A percentile compares a stretch with the other conserved stretches of the same genome.
Evolutionary conservation across 2,888 invertebrate genomes (phyloP).

Genomic region (Cacoxenus indagator): DNA sequence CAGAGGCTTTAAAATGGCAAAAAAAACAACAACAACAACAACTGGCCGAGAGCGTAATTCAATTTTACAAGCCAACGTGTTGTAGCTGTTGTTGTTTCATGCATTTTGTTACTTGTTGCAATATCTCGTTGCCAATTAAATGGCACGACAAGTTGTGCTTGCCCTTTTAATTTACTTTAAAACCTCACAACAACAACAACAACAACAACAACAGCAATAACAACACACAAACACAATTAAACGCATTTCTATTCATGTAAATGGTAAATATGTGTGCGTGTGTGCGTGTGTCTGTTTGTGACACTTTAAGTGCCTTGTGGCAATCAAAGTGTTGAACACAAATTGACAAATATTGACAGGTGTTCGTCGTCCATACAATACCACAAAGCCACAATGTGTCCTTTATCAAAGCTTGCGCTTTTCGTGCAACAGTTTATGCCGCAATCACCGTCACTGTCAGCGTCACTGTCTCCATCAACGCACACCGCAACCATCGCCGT

Average conservation of each 20-base stretch:
- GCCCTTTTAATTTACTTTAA: too few relatives aligned
- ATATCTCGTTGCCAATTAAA: too few relatives aligned
- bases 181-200: background rate
- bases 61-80: background rate
- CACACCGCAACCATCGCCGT: too few relatives aligned
- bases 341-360: slow-evolving; percentile 25
- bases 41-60: background rate
- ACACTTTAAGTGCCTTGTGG: slow-evolving; percentile 6
- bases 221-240: background rate
- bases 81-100: background rate
- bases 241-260: slow-evolving; percentile 16
- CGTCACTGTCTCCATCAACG: too few relatives aligned
- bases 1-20: background rate
- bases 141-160: too few relatives aligned
- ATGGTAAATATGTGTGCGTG: slow-evolving; percentile 10
- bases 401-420: background rate
- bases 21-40: background rate
- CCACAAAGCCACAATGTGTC: background rate
- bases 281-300: slow-evolving; percentile 11
- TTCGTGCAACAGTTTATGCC: background rate
- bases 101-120: background rate
- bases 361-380: too few relatives aligned
- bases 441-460: too few relatives aligned
- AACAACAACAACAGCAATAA: background rate
- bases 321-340: slow-evolving; percentile 18